Evolutionary conservation across 2,113 vertebrate genomes (phyloP).

Genomic region (Scalopus aquaticus): DNA sequence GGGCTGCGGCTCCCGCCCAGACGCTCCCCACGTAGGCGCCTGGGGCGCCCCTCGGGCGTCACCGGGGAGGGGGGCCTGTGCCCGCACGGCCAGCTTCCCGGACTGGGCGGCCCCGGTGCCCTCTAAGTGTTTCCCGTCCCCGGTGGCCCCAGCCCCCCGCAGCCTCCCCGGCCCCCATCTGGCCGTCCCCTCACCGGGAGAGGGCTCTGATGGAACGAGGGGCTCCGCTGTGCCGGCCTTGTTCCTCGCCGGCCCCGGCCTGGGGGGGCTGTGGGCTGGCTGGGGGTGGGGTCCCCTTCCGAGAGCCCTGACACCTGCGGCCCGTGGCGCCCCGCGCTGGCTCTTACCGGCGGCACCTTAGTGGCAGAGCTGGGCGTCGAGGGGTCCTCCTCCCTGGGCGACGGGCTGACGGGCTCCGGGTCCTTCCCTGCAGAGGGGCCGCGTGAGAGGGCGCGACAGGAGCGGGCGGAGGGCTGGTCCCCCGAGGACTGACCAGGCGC

Average conservation of each 20-base stretch:
- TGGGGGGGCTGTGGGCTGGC: no score
- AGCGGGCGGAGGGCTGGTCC: not conserved
- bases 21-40: not conserved
- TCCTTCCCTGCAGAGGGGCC: constrained; percentile 89
- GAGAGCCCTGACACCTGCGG: not conserved
- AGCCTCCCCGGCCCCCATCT: not conserved
- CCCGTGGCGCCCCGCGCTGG: accelerated
- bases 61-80: no score
- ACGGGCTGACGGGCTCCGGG: constrained; percentile 86
- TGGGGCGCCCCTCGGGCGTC: no score
- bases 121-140: accelerated
- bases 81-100: no score
- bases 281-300: not conserved
- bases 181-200: accelerated
- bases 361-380: constrained; percentile 91
- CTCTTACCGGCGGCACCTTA: constrained; percentile 84
- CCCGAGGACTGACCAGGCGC: not conserved
- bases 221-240: no score
- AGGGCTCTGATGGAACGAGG: not conserved
- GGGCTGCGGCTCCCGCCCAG: not conserved
- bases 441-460: not conserved
- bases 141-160: accelerated
- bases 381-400: constrained; percentile 90
- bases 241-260: accelerated
- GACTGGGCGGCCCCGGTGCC: not conserved